Evolutionary conservation across 1,140 invertebrate genomes (phyloP).

Genomic region (Zaprionus camerounensis): DNA sequence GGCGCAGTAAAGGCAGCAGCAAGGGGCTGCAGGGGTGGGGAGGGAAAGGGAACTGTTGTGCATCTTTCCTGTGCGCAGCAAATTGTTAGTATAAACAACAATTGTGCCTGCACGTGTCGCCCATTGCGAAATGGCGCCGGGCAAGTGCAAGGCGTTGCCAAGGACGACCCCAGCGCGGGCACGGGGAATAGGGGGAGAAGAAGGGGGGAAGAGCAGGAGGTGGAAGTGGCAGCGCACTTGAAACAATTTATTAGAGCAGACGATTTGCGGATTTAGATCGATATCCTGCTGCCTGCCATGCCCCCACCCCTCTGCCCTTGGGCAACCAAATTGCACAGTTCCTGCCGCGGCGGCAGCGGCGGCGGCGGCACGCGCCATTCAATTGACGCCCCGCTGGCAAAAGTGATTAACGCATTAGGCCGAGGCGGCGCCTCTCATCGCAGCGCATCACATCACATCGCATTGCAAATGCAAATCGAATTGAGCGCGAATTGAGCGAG

Average conservation of each 20-base stretch:
- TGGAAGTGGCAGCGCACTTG: constrained; percentile 25
- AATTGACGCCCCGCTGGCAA: constrained; percentile 74
- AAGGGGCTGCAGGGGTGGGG: neutral
- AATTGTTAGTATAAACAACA: constrained; percentile 84
- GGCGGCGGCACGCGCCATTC: constrained; percentile 67
- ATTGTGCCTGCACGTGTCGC: constrained; percentile 77
- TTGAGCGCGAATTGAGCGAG: constrained; percentile 35
- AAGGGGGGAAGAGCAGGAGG: neutral
- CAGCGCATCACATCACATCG: constrained; percentile 5
- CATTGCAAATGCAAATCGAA: constrained; percentile 71
- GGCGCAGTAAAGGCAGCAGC: constrained; percentile 2
- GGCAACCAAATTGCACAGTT: constrained; percentile 66
- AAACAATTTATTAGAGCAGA: constrained; percentile 76
- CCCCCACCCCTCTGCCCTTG: neutral
- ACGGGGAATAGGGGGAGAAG: neutral
- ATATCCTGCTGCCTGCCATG: constrained; percentile 23
- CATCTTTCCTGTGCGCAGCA: constrained; percentile 74
- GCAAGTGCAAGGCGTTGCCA: constrained; percentile 76
- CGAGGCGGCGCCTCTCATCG: neutral
- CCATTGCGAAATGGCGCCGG: constrained; percentile 63
- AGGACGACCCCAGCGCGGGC: constrained; percentile 14
- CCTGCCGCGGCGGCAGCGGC: constrained; percentile 56
- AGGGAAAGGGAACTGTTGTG: constrained; percentile 30
- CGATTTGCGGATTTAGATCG: constrained; percentile 67
- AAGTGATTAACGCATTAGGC: constrained; percentile 78